Evolutionary conservation across 2,888 invertebrate species (phyloP).

Genomic region (Adela reaumurella): DNA sequence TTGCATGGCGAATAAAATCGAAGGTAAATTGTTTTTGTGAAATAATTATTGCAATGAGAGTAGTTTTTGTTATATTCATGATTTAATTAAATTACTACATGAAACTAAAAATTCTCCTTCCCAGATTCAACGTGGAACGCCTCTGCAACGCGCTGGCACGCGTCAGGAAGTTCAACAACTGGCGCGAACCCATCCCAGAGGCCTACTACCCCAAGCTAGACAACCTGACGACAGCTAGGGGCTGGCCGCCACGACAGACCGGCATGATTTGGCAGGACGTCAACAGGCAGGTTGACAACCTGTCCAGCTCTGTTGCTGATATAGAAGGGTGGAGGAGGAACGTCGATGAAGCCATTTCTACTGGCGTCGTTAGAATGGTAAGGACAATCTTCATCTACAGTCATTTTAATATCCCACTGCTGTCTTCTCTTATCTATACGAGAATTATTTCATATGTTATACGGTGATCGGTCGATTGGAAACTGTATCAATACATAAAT

Average conservation of each 20-base stretch:
- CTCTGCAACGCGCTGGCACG: constrained; percentile 66
- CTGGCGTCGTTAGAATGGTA: constrained; percentile 60
- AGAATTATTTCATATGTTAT: too few species aligned
- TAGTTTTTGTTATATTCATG: too few species aligned
- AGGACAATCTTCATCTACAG: too few species aligned
- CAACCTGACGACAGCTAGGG: constrained; percentile 64
- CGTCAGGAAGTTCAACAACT: constrained; percentile 62
- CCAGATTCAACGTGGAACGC: constrained; percentile 72
- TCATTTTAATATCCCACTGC: too few species aligned
- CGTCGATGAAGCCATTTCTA: constrained; percentile 70
- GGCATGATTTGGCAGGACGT: constrained; percentile 61
- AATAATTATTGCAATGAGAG: too few species aligned
- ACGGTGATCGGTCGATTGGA: too few species aligned
- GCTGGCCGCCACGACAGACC: constrained; percentile 68
- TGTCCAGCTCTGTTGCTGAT: constrained; percentile 60
- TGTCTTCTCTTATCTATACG: too few species aligned
- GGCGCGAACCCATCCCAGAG: constrained; percentile 67
- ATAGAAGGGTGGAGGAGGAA: constrained; percentile 73
- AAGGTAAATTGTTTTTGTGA: too few species aligned
- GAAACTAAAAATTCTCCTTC: too few species aligned
- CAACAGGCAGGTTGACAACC: constrained; percentile 60
- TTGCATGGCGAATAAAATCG: too few species aligned
- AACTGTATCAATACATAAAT: too few species aligned
- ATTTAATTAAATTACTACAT: too few species aligned
- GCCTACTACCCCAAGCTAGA: constrained; percentile 82